Conservation (phyloP, 2,888 invertebrate genomes). For the Rapana venosa region DNA sequence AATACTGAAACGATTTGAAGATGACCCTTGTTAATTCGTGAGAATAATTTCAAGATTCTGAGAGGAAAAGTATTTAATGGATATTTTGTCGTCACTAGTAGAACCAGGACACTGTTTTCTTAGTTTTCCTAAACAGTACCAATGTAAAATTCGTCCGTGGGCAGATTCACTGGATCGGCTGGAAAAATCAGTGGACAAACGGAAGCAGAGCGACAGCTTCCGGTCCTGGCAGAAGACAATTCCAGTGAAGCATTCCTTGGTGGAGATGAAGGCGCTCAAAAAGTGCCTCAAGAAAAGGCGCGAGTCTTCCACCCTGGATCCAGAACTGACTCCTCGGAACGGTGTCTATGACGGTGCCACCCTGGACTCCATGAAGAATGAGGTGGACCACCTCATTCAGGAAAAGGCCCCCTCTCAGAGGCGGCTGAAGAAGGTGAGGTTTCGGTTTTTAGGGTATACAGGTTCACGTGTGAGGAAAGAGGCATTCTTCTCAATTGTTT, state of each 20-base stretch:
- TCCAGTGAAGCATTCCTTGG: conserved; percentile 55
- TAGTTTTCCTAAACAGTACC: no score
- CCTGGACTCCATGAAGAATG: conserved; percentile 54
- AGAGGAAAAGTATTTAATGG: no score
- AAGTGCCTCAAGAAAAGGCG: conserved; percentile 57
- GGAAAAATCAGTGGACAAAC: conserved; percentile 43
- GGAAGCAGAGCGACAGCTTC: conserved; percentile 54
- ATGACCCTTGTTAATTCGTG: no score
- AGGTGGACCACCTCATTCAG: conserved; percentile 54
- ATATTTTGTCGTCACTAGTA: no score
- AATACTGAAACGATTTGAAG: no score
- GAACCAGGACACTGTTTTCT: no score
- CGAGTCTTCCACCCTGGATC: conserved; percentile 51
- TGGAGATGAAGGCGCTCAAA: conserved; percentile 57
- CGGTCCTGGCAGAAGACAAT: conserved; percentile 50
- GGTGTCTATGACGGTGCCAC: conserved; percentile 59
- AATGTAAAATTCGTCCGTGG: background rate
- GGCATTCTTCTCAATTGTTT: no score
- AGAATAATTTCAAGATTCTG: no score
- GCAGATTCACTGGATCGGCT: conserved; percentile 11
- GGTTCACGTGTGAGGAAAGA: no score
- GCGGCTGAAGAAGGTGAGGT: conserved; percentile 38
- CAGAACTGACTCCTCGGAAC: conserved; percentile 46
- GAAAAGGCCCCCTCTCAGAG: conserved; percentile 44
- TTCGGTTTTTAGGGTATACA: background rate